Base-by-base conservation (phyloP, 53 echinoderm and acorn worm species). In the Echinometra lucunter region DNA sequence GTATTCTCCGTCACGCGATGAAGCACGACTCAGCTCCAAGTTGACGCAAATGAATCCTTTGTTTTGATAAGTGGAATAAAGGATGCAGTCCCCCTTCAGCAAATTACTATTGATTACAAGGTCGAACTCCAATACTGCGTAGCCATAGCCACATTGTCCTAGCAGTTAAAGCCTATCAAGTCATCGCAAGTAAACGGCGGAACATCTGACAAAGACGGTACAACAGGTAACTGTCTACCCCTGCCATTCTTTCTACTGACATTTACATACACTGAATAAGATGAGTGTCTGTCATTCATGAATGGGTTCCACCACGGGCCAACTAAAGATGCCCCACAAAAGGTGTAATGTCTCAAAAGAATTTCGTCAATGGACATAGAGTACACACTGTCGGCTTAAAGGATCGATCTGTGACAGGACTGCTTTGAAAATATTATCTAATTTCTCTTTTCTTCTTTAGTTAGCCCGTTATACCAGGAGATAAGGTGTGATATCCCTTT, bases 281-380 rank as follows among this genome's bases (percentile, higher is more conserved):
- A 85, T 30, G 49, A 85, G 28, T 47, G 49, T 47, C 28, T 85
- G 28, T 85, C 85, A 16, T 49, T 85, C 49, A 13, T 85, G 85
- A 49, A 85, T 89, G 60, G n/a, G 89, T 32, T 15, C 89, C 15
- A 13, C 37, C 45, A 57, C 37, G 21, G 37, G 10, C 57, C 89
- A 35, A 58, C 89, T 58, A 89, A 38, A 89, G 89, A 60, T 18
- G 10, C 60, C 89, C 89, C 40, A 89, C 89, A 89, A 89, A 89
- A 60, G 89, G 89, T 89, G 89, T 89, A 89, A 89, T 89, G 89
- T 89, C 89, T 89, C 89, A 58, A 89, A 89, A 89, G 89, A 58
- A 58, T 45, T 60, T 60, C 60, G 60, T 89, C 58, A 89, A 89
- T 58, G 30, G 57, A 58, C 35, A 58, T 21, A 89, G 40, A 89